Percentiles rank a stretch among this genome's conserved stretches.
Evolutionary conservation across 2,888 invertebrate genomes (phyloP).

Genomic region (Cryptophagus acutangulus): DNA sequence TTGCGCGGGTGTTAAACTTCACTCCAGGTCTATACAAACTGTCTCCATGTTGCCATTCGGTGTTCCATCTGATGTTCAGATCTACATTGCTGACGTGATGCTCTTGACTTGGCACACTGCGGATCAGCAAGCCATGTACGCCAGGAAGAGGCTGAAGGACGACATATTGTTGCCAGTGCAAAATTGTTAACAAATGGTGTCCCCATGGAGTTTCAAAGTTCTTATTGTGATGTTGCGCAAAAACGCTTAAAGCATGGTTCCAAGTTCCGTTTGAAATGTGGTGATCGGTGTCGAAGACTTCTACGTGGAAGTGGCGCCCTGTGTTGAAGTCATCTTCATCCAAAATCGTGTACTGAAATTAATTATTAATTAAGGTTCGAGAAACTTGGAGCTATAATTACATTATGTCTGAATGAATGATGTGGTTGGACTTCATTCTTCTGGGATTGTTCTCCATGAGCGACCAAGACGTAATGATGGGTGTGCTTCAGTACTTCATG

Average conservation of each 20-base stretch:
- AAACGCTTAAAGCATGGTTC: neutral
- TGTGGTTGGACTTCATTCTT: neutral
- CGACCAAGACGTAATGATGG: constrained; percentile 39
- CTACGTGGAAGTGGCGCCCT: constrained; percentile 30
- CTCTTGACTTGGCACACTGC: constrained; percentile 21
- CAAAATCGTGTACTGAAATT: constrained; percentile 22
- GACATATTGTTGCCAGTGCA: constrained; percentile 14
- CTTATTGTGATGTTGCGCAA: constrained; percentile 11
- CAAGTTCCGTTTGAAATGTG: constrained; percentile 17
- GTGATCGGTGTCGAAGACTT: constrained; percentile 37
- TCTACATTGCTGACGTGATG: constrained; percentile 34
- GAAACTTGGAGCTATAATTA: constrained; percentile 27
- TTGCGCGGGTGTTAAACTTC: constrained; percentile 34
- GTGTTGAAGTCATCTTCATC: constrained; percentile 26
- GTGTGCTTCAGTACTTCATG: constrained; percentile 24
- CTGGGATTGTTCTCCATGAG: constrained; percentile 38
- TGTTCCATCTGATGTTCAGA: constrained; percentile 32
- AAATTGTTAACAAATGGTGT: constrained; percentile 12
- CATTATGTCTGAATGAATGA: constrained; percentile 25
- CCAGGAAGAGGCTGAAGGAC: constrained; percentile 18
- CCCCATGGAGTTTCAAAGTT: constrained; percentile 16
- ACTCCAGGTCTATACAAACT: constrained; percentile 22
- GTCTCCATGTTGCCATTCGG: constrained; percentile 25
- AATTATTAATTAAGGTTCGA: constrained; percentile 12
- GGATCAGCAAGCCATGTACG: constrained; percentile 20